phyloP scores from a whole-genome alignment of 2,113 vertebrate species.

The Eptesicus fuscus region DNA sequence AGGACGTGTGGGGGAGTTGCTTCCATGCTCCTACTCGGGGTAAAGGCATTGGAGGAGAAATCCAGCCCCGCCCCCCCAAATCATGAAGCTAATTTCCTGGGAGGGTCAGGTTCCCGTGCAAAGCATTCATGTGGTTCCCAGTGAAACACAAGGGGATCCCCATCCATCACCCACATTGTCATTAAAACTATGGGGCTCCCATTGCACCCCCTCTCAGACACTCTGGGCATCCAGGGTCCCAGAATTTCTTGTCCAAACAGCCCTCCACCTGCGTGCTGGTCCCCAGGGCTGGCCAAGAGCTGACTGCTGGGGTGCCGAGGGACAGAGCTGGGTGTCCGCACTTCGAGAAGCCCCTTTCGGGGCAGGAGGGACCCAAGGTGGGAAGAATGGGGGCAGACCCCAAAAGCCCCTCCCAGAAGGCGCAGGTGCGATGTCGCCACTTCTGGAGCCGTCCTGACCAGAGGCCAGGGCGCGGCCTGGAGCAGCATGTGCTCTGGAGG shows the following conservation, averaged over 20 bases:
- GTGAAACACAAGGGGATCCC: not conserved
- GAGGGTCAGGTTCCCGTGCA: not conserved
- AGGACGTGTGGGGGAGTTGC: fast-evolving
- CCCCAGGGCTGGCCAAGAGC: not conserved
- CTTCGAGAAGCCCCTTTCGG: fast-evolving
- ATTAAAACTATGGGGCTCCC: not conserved
- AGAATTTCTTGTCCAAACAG: not conserved
- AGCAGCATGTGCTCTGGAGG: fast-evolving
- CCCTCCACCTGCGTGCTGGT: not conserved
- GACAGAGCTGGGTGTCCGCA: too few species aligned
- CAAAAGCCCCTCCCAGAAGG: not conserved
- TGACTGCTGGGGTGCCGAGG: fast-evolving
- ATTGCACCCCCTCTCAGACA: too few species aligned
- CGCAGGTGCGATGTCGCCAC: fast-evolving
- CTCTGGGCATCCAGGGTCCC: not conserved
- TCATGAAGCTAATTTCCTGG: not conserved
- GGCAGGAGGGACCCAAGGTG: not conserved
- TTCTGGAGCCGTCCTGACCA: not conserved
- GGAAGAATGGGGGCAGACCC: not conserved
- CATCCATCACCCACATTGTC: not conserved
- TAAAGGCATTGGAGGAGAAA: not conserved
- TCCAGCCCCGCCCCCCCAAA: not conserved
- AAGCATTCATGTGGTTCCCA: not conserved
- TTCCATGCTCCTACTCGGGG: too few species aligned
- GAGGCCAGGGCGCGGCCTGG: fast-evolving